Base-by-base conservation (phyloP, 2,888 invertebrate genomes). In the Priocnemis perturbator region DNA sequence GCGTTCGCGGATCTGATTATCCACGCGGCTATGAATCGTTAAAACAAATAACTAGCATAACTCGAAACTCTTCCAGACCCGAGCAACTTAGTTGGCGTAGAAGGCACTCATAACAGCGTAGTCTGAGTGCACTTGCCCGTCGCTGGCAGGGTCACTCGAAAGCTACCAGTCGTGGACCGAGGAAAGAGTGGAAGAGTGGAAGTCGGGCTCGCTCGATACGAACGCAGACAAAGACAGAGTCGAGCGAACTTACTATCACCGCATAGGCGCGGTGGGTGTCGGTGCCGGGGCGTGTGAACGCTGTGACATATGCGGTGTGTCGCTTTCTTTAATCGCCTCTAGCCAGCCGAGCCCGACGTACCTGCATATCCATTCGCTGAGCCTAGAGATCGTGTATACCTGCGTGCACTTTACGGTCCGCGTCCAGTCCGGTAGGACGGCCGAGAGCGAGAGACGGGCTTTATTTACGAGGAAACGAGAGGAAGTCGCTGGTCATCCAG, bases 271-370 rank as follows among this genome's bases (percentile, higher is more conserved):
- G 83, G 85, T 84, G 81, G 83, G 82, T 82, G 83, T 76, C 81
- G 78, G 77, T 79, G 78, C 81, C 79, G 85, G 85, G 86, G 88
- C 88, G 88, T 89, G 88, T 87, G 88, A 89, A 88, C 88, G 88
- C 85, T 88, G 88, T 88, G 88, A 89, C 88, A 88, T 87, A 87
- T 88, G 88, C 88, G 81, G 83, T 84, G 88, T 88, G 88, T 88
- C 88, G 87, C 87, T 88, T 88, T 88, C 87, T 87, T 88, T 84
- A 88, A 88, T 87, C 83, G 84, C 78, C 77, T 78, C 73, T 74
- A 73, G 78, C 75, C 71, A 37, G 37, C 37, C 37, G 37, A 37
- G 37, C 37, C 37, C 37, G 37, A 37, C 37, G 58, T 73, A 63
- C 66, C 63, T 58, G 73, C 70, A 59, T 64, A 67, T 63, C 68